phyloP scores from a whole-genome alignment of 92 coral and sea anemone genomes.

The Phenganax stokvisi region DNA sequence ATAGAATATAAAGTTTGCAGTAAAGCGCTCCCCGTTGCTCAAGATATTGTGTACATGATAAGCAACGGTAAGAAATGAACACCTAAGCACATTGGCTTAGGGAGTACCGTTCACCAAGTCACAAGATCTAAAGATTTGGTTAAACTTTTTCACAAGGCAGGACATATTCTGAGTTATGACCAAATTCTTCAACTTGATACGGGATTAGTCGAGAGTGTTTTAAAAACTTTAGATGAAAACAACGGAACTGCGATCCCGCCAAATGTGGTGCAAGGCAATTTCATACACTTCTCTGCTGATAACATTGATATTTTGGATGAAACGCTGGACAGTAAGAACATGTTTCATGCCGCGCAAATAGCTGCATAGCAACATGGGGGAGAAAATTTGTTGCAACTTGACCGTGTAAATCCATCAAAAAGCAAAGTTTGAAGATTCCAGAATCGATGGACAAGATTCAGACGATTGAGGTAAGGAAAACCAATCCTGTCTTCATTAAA shows the following conservation, averaged over 20 bases:
- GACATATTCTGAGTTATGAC: slow-evolving; percentile 34
- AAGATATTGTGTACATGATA: slow-evolving; percentile 31
- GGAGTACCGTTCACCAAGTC: slow-evolving; percentile 54
- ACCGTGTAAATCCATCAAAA: slow-evolving; percentile 38
- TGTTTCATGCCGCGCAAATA: slow-evolving; percentile 54
- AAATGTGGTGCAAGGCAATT: slow-evolving; percentile 22
- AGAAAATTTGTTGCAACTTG: slow-evolving; percentile 21
- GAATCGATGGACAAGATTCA: slow-evolving; percentile 52
- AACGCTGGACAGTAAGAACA: slow-evolving; percentile 53
- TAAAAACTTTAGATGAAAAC: slow-evolving; percentile 34
- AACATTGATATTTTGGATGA: slow-evolving; percentile 50
- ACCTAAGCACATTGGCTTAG: slow-evolving; percentile 52
- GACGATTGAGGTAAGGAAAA: slow-evolving; percentile 17
- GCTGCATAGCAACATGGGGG: slow-evolving; percentile 56
- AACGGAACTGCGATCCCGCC: slow-evolving; percentile 47
- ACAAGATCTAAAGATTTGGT: slow-evolving; percentile 24
- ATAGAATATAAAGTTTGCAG: slow-evolving; percentile 16
- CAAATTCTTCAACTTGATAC: slow-evolving; percentile 40
- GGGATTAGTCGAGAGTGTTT: slow-evolving; percentile 39
- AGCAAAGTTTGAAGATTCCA: slow-evolving; percentile 37
- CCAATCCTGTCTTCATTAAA: slow-evolving; percentile 42
- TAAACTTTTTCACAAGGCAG: too few relatives aligned
- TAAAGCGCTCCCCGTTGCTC: slow-evolving; percentile 21
- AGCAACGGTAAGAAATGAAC: slow-evolving; percentile 51
- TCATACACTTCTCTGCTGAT: slow-evolving; percentile 55